Percentiles rank a stretch among this genome's conserved stretches.
These are phyloP conservation scores for Drosophila bocqueti DNA, from an alignment of 1,140 invertebrate genomes.

Conservation along the genomic window DNA sequence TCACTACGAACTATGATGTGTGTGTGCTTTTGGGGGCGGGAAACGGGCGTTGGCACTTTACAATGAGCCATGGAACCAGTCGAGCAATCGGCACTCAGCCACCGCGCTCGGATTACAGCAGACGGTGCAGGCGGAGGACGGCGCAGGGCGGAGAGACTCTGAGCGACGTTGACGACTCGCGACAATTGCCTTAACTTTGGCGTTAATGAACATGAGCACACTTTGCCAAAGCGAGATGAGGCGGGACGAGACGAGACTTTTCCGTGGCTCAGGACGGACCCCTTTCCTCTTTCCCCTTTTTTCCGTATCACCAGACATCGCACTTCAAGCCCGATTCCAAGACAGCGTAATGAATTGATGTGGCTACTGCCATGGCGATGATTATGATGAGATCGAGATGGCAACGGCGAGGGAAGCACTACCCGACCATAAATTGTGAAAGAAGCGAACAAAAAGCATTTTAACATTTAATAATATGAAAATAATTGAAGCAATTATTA, in stretches of 20 bases:
- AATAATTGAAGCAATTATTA: conserved; percentile 82
- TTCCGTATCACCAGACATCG: conserved; percentile 10
- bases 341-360: conserved; percentile 71
- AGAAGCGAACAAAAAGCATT: conserved; percentile 72
- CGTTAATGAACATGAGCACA: conserved; percentile 84
- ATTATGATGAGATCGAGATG: conserved; percentile 43
- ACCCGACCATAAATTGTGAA: conserved; percentile 43
- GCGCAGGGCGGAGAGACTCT: conserved; percentile 23
- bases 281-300: neutral
- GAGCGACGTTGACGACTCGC: conserved; percentile 54
- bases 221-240: conserved; percentile 60
- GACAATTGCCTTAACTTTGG: conserved; percentile 83
- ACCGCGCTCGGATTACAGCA: conserved; percentile 66
- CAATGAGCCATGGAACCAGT: conserved; percentile 71
- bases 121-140: conserved; percentile 11
- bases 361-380: conserved; percentile 47
- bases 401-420: neutral
- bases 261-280: conserved; percentile 29
- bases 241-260: conserved; percentile 52
- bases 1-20: conserved; percentile 17
- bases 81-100: conserved; percentile 53
- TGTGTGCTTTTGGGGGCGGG: conserved; percentile 7
- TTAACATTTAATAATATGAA: conserved; percentile 83
- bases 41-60: conserved; percentile 46
- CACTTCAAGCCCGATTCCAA: conserved; percentile 34